phyloP scores from a whole-genome alignment of 2,797 vertebrate genomes.

The Zenarchopterus dispar region DNA sequence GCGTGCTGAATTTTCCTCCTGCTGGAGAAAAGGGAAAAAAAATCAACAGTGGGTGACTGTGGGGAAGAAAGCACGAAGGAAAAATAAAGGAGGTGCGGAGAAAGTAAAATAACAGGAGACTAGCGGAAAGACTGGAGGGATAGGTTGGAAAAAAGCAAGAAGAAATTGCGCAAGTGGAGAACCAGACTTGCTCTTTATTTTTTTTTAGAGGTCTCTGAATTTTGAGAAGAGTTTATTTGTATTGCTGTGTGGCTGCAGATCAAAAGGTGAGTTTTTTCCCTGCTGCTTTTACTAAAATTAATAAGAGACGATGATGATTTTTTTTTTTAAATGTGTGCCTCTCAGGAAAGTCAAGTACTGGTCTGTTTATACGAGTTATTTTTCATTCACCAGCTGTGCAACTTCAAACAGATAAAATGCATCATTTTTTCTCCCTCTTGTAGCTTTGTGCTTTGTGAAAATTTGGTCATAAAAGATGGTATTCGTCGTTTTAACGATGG shows the following conservation, averaged over 20 bases:
- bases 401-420: too few species aligned
- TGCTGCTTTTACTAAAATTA: neutral
- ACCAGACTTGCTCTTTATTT: constrained; percentile 46
- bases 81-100: constrained; percentile 51
- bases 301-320: too few species aligned
- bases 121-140: constrained; percentile 23
- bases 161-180: constrained; percentile 44
- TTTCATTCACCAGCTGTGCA: constrained; percentile 18
- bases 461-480: too few species aligned
- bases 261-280: constrained; percentile 67
- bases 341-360: too few species aligned
- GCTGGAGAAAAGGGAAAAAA: constrained; percentile 61
- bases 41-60: constrained; percentile 27
- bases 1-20: constrained; percentile 64
- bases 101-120: constrained; percentile 45
- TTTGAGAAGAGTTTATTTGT: constrained; percentile 23
- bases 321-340: too few species aligned
- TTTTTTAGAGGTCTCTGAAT: neutral
- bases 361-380: neutral
- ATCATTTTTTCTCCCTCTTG: neutral
- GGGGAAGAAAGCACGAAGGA: constrained; percentile 34
- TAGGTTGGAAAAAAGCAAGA: constrained; percentile 28
- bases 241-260: constrained; percentile 17
- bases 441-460: neutral
- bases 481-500: neutral